Percentiles rank a stretch among this genome's conserved stretches.
Conservation (phyloP, 2,797 vertebrate species). For the Tokudaia tokunoshimensis region DNA sequence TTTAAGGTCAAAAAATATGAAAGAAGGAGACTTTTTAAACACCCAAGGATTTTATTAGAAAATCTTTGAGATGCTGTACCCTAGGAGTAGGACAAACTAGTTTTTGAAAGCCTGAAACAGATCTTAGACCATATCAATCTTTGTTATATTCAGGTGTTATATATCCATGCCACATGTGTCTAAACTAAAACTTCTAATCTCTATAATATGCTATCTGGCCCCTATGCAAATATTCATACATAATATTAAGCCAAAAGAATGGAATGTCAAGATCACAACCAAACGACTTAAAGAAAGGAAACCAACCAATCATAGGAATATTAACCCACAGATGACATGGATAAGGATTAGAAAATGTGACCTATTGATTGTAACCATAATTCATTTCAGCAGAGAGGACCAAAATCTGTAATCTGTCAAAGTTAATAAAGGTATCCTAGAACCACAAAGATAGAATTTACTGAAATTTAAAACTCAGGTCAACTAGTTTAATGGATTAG, state of each 20-base stretch:
- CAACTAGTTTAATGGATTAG: constrained; percentile 34
- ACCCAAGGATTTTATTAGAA: not conserved
- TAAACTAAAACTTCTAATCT: constrained; percentile 40
- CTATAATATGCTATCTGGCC: constrained; percentile 3
- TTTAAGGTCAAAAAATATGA: not conserved
- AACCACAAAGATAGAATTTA: constrained; percentile 56
- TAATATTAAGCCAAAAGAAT: not conserved
- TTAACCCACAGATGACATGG: not conserved
- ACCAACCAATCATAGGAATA: not conserved
- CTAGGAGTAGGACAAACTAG: not conserved
- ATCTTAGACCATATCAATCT: not conserved
- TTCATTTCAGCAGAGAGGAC: constrained; percentile 38
- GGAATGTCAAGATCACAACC: not conserved
- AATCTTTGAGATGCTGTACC: not conserved
- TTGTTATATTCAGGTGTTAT: not conserved
- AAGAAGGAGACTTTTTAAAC: not conserved
- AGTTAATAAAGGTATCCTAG: constrained; percentile 45
- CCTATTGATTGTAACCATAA: constrained; percentile 14
- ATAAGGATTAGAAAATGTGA: not conserved
- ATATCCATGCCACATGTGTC: not conserved
- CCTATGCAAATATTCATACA: not conserved
- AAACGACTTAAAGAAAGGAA: not conserved
- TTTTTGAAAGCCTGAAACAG: constrained; percentile 44
- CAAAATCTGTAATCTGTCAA: constrained; percentile 39
- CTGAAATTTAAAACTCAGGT: constrained; percentile 13